These are phyloP conservation scores for Nebria salina DNA, from an alignment of 2,888 invertebrate genomes.

Conservation along the genomic window DNA sequence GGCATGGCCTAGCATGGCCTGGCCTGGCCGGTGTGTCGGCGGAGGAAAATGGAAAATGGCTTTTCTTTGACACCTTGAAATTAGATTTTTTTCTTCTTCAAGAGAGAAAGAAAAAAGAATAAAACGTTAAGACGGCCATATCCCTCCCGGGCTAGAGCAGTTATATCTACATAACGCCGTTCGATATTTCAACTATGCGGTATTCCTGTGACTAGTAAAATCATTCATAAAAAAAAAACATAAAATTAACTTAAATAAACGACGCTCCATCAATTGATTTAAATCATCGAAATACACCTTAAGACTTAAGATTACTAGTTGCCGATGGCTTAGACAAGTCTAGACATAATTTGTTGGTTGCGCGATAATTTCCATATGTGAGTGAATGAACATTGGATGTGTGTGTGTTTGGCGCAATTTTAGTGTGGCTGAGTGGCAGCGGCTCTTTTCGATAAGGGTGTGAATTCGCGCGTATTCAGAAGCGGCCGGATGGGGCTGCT, in stretches of 20 bases:
- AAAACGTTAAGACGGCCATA: constrained; percentile 60
- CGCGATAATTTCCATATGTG: too few relatives aligned
- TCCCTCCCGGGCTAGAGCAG: constrained; percentile 58
- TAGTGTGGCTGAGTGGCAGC: not conserved
- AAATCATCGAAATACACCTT: too few relatives aligned
- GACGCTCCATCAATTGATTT: too few relatives aligned
- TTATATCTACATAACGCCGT: constrained; percentile 60
- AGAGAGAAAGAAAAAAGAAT: constrained; percentile 55
- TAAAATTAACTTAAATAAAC: too few relatives aligned
- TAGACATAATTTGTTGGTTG: too few relatives aligned
- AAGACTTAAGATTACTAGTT: too few relatives aligned
- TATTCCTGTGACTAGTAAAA: constrained; percentile 13
- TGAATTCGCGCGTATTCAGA: constrained; percentile 53
- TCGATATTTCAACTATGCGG: constrained; percentile 54
- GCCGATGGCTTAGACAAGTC: too few relatives aligned
- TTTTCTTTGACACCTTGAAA: constrained; percentile 66
- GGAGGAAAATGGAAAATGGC: constrained; percentile 63
- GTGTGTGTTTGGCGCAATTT: too few relatives aligned
- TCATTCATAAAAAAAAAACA: too few relatives aligned
- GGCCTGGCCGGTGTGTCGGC: constrained; percentile 50
- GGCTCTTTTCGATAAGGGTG: constrained; percentile 36
- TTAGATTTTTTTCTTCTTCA: constrained; percentile 60
- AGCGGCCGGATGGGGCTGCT: constrained; percentile 51
- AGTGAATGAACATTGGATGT: too few relatives aligned
- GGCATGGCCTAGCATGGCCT: too few relatives aligned